A percentile compares a stretch with the other conserved stretches of the same genome.
Evolutionary conservation across 2,113 vertebrate species (phyloP).

Genomic region (Haemorhous mexicanus): DNA sequence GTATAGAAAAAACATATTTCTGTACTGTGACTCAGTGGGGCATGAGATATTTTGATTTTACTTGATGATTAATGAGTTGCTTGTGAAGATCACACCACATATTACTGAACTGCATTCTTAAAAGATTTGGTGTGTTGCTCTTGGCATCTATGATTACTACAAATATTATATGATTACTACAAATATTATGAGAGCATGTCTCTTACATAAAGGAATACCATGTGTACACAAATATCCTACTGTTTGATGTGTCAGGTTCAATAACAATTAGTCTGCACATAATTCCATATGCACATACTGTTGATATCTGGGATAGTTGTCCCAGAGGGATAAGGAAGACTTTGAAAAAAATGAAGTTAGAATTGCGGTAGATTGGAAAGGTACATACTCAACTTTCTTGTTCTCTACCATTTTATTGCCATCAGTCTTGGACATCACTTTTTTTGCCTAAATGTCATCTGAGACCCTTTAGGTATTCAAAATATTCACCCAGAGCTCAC

Average conservation of each 20-base stretch:
- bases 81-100: background rate
- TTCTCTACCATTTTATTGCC: background rate
- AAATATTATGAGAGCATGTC: background rate
- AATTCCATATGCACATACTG: background rate
- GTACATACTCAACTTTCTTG: fast-evolving
- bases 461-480: background rate
- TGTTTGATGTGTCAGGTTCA: background rate
- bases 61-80: background rate
- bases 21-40: background rate
- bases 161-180: background rate
- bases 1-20: background rate
- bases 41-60: background rate
- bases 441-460: background rate
- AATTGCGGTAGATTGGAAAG: background rate
- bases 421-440: background rate
- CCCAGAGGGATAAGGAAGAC: background rate
- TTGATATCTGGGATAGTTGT: background rate
- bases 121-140: background rate
- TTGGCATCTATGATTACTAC: background rate
- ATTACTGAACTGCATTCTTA: background rate
- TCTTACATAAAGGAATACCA: background rate
- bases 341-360: background rate
- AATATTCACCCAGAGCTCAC: background rate
- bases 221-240: background rate
- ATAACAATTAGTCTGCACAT: background rate